These are phyloP conservation scores for Tridacna gigas DNA, from an alignment of 2,888 invertebrate genomes.

Conservation along the genomic window DNA sequence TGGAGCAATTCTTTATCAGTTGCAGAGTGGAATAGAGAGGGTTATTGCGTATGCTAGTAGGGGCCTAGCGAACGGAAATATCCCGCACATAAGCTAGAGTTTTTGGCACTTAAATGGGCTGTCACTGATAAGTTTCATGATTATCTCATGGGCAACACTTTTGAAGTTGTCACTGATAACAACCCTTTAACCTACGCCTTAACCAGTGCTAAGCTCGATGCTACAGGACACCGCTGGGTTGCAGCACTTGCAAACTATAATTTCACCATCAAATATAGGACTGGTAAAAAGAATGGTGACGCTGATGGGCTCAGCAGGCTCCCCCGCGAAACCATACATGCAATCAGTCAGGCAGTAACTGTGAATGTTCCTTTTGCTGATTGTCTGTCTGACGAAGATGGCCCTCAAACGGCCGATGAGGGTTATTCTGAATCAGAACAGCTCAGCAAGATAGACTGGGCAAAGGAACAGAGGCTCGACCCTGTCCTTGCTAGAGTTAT, in stretches of 20 bases:
- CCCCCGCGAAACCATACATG: too few species aligned
- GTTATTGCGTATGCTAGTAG: constrained; percentile 1
- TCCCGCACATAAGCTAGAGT: constrained; percentile 1
- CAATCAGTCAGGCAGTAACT: background rate
- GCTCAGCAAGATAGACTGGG: background rate
- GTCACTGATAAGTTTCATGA: constrained; percentile 1
- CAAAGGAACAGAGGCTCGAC: constrained; percentile 1
- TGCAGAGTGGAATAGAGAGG: background rate
- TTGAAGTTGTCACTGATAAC: background rate
- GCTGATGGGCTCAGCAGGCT: too few species aligned
- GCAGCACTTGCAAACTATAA: background rate
- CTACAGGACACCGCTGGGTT: background rate
- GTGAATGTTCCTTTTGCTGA: constrained; percentile 1
- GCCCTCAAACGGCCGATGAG: background rate
- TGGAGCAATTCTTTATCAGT: background rate
- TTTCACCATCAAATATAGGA: constrained; percentile 1
- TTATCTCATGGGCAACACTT: background rate
- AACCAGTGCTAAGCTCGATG: background rate
- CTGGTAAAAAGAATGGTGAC: background rate
- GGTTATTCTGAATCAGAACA: background rate
- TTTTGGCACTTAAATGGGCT: background rate
- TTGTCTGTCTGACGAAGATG: background rate
- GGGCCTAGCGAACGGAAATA: background rate
- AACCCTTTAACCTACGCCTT: background rate
- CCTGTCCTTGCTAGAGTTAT: too few species aligned